Evolutionary conservation across 1,140 invertebrate species (phyloP), one percentile per base, ranked within the genome.

Genomic region (Drosophila triauraria): DNA sequence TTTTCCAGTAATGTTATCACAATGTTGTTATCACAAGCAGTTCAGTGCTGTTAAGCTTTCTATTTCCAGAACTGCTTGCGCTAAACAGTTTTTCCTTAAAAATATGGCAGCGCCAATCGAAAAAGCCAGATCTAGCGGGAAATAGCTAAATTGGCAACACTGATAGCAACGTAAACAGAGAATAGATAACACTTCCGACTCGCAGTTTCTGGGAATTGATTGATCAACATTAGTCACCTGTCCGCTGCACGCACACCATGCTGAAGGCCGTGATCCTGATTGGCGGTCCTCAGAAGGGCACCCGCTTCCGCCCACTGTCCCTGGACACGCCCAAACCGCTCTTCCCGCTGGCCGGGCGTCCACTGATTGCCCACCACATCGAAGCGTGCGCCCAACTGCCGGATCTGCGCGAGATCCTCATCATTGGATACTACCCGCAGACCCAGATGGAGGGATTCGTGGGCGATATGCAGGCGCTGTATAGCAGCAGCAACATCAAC

Each of bases 341-440:
- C 7, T 99, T 99, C 93, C 98, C 98, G 6, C 96, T 99, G 17
- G 99, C 98, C 69, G 99, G 99, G 2, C 93, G 98, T 27, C 98
- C 98, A 3, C 94, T 98, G 76, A 98, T 99, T 75, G 98, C 99
- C 86, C 99, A 99, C 94, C 98, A 99, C 80, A 99, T 99, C 63
- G 98, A 99, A 94, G 98, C 98, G 71, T 99, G 98, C 92, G 94
- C 95, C 4, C 95, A 97, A 82, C 92, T 98, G 9, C 93, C 95
- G 54, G 95, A 96, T 72, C 94, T 99, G 50, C 96, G 96, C 85
- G 99, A 99, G 94, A 97, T 99, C 56, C 94, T 99, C 25, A 95
- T 99, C 40, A 96, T 99, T 82, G 99, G 99, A 0, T 99, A 97
- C 63, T 99, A 99, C 93, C 95, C 96, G 1, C 94, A 96, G 8